These are phyloP conservation scores for Ageneiosus marmoratus DNA, from an alignment of 2,113 vertebrate species.

Conservation along the genomic window DNA sequence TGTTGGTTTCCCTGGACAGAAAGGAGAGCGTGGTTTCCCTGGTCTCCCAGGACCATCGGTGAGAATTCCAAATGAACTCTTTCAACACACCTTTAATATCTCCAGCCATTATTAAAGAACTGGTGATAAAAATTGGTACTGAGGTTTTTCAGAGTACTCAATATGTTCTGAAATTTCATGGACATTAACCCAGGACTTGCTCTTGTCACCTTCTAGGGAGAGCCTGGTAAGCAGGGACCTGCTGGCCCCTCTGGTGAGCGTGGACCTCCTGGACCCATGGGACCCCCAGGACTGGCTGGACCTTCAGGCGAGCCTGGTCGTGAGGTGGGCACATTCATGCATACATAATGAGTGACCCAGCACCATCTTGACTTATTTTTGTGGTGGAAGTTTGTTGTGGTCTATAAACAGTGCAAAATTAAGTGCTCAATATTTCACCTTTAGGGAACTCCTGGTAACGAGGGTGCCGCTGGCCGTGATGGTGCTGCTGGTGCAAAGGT, in stretches of 20 bases:
- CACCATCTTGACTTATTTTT: not conserved
- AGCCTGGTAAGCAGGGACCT: slow-evolving; percentile 87
- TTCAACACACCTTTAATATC: not conserved
- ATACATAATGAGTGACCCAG: not conserved
- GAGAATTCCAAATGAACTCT: slow-evolving; percentile 63
- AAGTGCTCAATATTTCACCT: slow-evolving; percentile 5
- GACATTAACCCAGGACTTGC: not conserved
- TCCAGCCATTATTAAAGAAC: not conserved
- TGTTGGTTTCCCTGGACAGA: slow-evolving; percentile 89
- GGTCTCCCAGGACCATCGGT: slow-evolving; percentile 86
- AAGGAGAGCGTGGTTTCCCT: slow-evolving; percentile 94
- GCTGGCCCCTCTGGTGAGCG: slow-evolving; percentile 86
- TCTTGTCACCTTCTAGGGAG: slow-evolving; percentile 75
- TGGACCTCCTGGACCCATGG: slow-evolving; percentile 90
- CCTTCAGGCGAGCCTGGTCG: slow-evolving; percentile 93
- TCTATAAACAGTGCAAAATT: not conserved
- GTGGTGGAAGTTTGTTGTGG: not conserved
- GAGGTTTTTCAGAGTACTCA: not conserved
- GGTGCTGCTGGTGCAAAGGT: slow-evolving; percentile 91
- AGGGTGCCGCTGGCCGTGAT: slow-evolving; percentile 91
- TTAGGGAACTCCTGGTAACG: slow-evolving; percentile 88
- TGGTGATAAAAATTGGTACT: no score
- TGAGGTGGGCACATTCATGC: slow-evolving; percentile 75
- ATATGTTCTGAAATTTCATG: slow-evolving; percentile 19
- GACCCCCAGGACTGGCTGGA: slow-evolving; percentile 88